Conservation (phyloP, 2,797 vertebrate species). For the Amazona finschi region DNA sequence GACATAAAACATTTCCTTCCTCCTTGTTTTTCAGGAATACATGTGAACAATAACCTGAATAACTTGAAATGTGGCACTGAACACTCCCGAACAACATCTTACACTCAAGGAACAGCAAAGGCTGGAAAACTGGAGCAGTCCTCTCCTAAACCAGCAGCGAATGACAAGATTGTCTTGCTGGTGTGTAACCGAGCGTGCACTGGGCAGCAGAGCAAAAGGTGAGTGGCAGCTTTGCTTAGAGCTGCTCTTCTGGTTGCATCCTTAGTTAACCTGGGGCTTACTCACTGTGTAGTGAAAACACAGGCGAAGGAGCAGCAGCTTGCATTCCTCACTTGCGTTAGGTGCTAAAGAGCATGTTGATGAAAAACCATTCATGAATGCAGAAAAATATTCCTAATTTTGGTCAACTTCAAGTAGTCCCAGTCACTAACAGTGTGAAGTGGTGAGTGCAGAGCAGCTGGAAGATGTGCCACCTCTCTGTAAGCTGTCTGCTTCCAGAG, state of each 20-base stretch:
- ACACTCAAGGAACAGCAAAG: conserved; percentile 81
- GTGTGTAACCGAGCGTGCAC: conserved; percentile 94
- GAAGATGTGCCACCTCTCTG: background rate
- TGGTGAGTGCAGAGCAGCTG: background rate
- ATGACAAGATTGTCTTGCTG: conserved; percentile 89
- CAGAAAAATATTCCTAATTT: background rate
- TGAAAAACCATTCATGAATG: background rate
- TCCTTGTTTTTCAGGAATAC: conserved; percentile 78
- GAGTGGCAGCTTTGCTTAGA: conserved; percentile 11
- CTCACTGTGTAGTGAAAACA: background rate
- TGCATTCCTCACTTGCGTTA: background rate
- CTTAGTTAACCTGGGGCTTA: background rate
- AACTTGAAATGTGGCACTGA: conserved; percentile 90
- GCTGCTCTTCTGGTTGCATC: background rate
- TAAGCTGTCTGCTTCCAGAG: background rate
- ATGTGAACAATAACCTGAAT: conserved; percentile 95
- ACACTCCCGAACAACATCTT: conserved; percentile 82
- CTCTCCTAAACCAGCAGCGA: conserved; percentile 78
- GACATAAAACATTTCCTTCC: background rate
- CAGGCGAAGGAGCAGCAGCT: background rate
- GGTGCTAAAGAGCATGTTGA: background rate
- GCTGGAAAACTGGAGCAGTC: conserved; percentile 77
- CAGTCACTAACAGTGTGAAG: background rate
- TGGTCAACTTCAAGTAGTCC: background rate
- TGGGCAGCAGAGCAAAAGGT: conserved; percentile 96